Evolutionary conservation across 2,113 vertebrate genomes (phyloP), one percentile per base, ranked within the genome.

Genomic region (Gadus chalcogrammus): DNA sequence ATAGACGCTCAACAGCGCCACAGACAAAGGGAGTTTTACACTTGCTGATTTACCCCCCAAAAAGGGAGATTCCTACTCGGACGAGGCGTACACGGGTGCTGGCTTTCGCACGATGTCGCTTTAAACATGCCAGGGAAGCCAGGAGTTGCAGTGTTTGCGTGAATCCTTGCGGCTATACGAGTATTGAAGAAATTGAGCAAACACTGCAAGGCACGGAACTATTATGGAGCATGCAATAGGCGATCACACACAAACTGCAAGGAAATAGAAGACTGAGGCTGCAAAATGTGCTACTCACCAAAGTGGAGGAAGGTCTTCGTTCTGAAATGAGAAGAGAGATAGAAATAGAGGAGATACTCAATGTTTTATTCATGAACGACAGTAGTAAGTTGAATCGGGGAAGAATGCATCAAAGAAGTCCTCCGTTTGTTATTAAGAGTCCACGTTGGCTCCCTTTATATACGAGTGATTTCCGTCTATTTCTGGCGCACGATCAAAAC

Each of bases 381-480:
- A 24, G 24, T 15, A 62, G 13, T 62, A 90, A 89, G 87, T 89
- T 84, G 89, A 89, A 79, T 83, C 72, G 84, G 82, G 82, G 66
- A 78, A 84, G 91, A 79, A 88, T 72, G 84, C 84, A 87, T 85
- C 85, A 82, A 76, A 82, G 68, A 85, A 85, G 74, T 86, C 83
- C 75, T 80, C 78, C 77, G 72, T 87, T 82, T 85, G 85, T 82
- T 83, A 76, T 83, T 78, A 88, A 91, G 84, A 89, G 93, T 95
- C 92, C 93, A 96, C 93, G 94, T 94, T 94, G 93, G 92, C 91
- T 93, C 94, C 91, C 92, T 94, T 95, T 97, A 90, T 95, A 95
- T 96, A 95, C 94, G 93, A 95, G 94, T 94, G 94, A 94, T 94
- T 94, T 94, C 92, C 92, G 93, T 94, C 96, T 99, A 99, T 98